Evolutionary conservation across 2,113 vertebrate species (phyloP), one percentile per base, ranked within the genome.

Genomic region (Elephantulus edwardii): DNA sequence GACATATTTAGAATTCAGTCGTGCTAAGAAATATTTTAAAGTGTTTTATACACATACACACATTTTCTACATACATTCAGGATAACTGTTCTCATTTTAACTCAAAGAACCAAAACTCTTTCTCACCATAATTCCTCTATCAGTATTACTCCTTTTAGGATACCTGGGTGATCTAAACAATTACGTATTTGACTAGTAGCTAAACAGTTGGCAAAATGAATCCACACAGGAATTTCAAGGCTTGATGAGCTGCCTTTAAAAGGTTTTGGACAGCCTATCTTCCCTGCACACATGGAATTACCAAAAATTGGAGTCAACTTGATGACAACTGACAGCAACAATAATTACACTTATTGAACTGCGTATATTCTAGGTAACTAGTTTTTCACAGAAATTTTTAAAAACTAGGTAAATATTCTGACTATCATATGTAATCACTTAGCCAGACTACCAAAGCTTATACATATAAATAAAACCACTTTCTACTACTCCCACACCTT

Each of bases 71-170:
- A 82, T 52, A 22, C 30, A 88, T 17, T 64, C 60, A 76, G 76
- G n/a, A 84, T 64, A 77, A 44, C 28, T 62, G 35, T 12, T 83
- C 19, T 80, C 9, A 40, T 54, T 42, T 68, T 5, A 12, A 22
- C 33, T 50, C 83, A 22, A 3, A 71, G 13, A 76, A 82, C 0
- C 22, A 71, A 88, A 66, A 35, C 13, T 5, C 22, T 30, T 46
- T 62, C 82, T 81, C 38, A 84, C 35, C 80, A 72, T 88, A 22
- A 80, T 84, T 86, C 76, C 56, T 83, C 58, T 54, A 30, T 75
- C 44, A 54, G 4, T 56, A 89, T 11, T 46, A 14, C 33, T 83
- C 17, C 33, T 33, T 64, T 13, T 64, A 3, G 3, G 6, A 14
- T 64, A 14, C 62, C 62, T n/a, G 62, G 62, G 62, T 64, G 13